A percentile compares a stretch with the other conserved stretches of the same genome.
These are phyloP conservation scores for Bombylius discolor DNA, from an alignment of 2,888 invertebrate species.

Conservation along the genomic window DNA sequence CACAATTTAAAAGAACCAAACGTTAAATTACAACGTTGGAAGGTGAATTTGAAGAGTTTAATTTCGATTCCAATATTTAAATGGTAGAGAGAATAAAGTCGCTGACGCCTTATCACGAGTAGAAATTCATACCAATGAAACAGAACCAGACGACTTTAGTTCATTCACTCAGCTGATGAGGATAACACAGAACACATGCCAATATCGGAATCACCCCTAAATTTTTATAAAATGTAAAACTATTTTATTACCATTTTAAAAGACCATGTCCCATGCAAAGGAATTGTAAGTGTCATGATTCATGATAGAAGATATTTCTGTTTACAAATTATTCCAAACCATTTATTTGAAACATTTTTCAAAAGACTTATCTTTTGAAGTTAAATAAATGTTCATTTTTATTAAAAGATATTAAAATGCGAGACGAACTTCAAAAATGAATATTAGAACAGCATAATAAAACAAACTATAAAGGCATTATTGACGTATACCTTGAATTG, in stretches of 20 bases:
- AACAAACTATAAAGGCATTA: constrained; percentile 5
- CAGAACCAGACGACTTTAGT: not conserved
- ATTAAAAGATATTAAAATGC: not conserved
- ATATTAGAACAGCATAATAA: constrained; percentile 1
- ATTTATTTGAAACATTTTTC: too few species aligned
- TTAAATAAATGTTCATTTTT: too few species aligned
- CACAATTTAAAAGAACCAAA: too few species aligned
- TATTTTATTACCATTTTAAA: constrained; percentile 2
- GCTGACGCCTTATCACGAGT: constrained; percentile 7
- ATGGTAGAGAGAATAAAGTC: not conserved
- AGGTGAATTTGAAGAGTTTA: too few species aligned
- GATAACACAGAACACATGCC: constrained; percentile 10
- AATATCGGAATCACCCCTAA: constrained; percentile 7
- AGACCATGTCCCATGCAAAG: not conserved
- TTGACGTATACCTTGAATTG: constrained; percentile 2
- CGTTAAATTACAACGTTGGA: too few species aligned
- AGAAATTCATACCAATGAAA: not conserved
- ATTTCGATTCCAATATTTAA: too few species aligned
- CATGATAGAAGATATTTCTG: not conserved
- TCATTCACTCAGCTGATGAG: constrained; percentile 12
- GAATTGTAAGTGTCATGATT: constrained; percentile 1
- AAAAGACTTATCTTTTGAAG: too few species aligned
- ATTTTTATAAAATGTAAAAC: constrained; percentile 2
- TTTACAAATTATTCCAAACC: not conserved
- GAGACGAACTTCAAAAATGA: not conserved